Conservation (phyloP, 2,797 vertebrate genomes). For the Furcifer pardalis region DNA sequence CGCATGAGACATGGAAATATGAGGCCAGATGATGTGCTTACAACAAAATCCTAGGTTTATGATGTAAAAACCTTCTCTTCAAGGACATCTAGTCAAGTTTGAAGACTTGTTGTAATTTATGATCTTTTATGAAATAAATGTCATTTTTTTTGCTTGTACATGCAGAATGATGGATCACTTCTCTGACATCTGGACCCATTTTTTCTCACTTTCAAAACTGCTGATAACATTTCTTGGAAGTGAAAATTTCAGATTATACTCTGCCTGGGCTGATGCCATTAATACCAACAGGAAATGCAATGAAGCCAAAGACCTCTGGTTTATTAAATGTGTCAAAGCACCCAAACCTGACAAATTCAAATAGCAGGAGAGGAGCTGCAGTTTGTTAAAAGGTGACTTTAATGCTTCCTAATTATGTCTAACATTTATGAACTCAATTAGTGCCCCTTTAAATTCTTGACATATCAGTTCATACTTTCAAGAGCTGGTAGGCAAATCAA, state of each 20-base stretch:
- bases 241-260: constrained; percentile 26
- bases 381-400: constrained; percentile 4
- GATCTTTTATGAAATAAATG: constrained; percentile 43
- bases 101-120: constrained; percentile 41
- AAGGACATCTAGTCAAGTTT: constrained; percentile 5
- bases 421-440: not conserved
- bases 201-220: constrained; percentile 43
- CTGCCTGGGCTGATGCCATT: constrained; percentile 30
- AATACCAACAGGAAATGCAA: constrained; percentile 54
- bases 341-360: constrained; percentile 32
- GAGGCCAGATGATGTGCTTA: not conserved
- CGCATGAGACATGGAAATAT: not conserved
- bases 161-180: constrained; percentile 45
- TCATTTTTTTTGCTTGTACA: constrained; percentile 41
- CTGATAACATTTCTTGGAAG: constrained; percentile 40
- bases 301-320: constrained; percentile 31
- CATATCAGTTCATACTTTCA: not conserved
- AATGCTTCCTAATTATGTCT: constrained; percentile 23
- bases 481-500: not conserved
- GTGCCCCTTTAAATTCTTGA: not conserved
- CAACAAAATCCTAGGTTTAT: no score
- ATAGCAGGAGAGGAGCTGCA: constrained; percentile 28
- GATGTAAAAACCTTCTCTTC: constrained; percentile 30
- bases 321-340: constrained; percentile 19
- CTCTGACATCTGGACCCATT: constrained; percentile 44